Conservation (phyloP, 2,113 vertebrate genomes). For the Passer domesticus region DNA sequence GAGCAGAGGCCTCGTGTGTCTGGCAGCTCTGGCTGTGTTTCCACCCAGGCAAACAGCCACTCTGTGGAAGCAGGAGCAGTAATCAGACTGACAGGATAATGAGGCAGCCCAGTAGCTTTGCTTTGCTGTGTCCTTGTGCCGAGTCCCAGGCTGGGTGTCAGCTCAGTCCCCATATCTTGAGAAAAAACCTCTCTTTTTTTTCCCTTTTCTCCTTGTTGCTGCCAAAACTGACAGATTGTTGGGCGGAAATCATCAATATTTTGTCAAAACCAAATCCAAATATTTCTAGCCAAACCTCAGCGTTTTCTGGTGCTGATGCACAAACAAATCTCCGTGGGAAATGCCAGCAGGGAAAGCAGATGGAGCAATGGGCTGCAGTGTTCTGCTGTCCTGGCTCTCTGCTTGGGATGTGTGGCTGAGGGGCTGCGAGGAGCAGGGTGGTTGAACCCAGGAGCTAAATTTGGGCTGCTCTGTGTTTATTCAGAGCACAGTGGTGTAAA, state of each 20-base stretch:
- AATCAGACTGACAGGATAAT: constrained; percentile 23
- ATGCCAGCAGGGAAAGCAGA: background rate
- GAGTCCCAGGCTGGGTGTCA: constrained; percentile 21
- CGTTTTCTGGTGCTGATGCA: background rate
- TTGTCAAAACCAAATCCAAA: constrained; percentile 41
- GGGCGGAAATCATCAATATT: constrained; percentile 16
- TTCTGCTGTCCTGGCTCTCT: background rate
- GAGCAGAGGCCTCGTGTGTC: background rate
- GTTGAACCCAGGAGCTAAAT: background rate
- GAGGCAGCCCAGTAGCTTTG: background rate
- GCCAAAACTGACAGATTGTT: constrained; percentile 2
- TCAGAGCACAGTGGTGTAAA: background rate
- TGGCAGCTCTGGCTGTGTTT: background rate
- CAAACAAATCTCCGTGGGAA: constrained; percentile 42
- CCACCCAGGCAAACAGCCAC: background rate
- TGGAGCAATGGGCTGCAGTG: background rate
- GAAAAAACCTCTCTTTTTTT: background rate
- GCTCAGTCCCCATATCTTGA: background rate
- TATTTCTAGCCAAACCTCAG: constrained; percentile 46
- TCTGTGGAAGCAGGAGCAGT: background rate
- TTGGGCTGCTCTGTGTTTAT: background rate
- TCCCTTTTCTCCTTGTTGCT: background rate
- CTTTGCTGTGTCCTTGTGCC: background rate
- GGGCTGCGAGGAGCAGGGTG: background rate
- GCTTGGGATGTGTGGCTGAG: background rate